These are phyloP conservation scores for Solen grandis DNA, from an alignment of 1,140 invertebrate species.

Conservation along the genomic window DNA sequence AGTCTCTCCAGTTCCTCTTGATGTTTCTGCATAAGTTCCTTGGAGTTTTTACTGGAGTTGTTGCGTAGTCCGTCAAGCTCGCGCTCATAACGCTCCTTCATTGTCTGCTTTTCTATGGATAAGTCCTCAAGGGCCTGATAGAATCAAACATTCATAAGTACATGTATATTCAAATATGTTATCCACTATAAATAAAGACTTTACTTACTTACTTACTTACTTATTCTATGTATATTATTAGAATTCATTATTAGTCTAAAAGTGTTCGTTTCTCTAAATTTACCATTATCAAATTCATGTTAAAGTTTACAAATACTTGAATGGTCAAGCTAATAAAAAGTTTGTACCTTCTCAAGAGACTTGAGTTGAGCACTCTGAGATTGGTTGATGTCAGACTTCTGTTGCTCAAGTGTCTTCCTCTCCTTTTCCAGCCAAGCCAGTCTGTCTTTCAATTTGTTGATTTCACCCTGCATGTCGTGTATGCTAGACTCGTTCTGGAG, in stretches of 20 bases:
- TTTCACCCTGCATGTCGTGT: conserved; percentile 63
- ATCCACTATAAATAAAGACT: too few species aligned
- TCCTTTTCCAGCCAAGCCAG: conserved; percentile 69
- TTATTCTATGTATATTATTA: too few species aligned
- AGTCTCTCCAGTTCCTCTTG: conserved; percentile 59
- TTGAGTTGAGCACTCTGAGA: conserved; percentile 69
- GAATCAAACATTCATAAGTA: not conserved
- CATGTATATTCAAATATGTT: not conserved
- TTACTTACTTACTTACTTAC: too few species aligned
- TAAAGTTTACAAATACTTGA: not conserved
- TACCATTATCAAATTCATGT: not conserved
- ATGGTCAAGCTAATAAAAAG: not conserved
- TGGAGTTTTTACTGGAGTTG: conserved; percentile 61
- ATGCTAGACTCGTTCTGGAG: conserved; percentile 74
- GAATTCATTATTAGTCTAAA: too few species aligned
- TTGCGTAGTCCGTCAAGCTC: conserved; percentile 70
- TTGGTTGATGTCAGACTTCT: conserved; percentile 61
- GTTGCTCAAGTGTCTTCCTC: conserved; percentile 60
- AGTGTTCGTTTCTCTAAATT: too few species aligned
- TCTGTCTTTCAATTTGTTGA: conserved; percentile 67
- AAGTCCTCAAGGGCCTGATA: conserved; percentile 76
- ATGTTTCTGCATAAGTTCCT: conserved; percentile 62
- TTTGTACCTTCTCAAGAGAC: conserved; percentile 70
- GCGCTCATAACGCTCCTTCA: conserved; percentile 71
- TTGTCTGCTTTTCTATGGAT: conserved; percentile 75